These are phyloP conservation scores for Spea multiplicata DNA, from an alignment of 2,113 vertebrate genomes.

Conservation along the genomic window DNA sequence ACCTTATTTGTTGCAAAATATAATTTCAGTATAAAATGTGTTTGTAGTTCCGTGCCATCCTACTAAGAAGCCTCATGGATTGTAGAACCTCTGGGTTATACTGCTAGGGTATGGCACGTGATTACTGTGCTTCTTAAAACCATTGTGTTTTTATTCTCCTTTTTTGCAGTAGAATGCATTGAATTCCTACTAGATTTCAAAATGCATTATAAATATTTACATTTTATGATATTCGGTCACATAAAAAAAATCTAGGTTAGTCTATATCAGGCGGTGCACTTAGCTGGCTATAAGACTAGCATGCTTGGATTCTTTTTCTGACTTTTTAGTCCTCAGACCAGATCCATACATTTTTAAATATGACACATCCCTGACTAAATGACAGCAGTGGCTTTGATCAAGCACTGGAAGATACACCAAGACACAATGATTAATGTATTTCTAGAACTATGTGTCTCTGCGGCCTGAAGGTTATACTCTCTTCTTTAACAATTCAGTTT, in stretches of 20 bases:
- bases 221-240: background rate
- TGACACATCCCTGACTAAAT: slow-evolving; percentile 21
- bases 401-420: slow-evolving; percentile 11
- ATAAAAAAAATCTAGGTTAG: slow-evolving; percentile 24
- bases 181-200: too few species aligned
- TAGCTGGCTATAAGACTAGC: background rate
- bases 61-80: too few species aligned
- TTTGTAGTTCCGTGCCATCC: too few species aligned
- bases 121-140: too few species aligned
- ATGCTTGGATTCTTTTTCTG: slow-evolving; percentile 6
- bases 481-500: background rate
- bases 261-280: slow-evolving; percentile 1
- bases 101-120: too few species aligned
- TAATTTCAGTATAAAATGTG: too few species aligned
- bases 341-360: slow-evolving; percentile 17
- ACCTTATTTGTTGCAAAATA: too few species aligned
- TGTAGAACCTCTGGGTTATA: too few species aligned
- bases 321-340: background rate
- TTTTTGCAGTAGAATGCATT: too few species aligned
- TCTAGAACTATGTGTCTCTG: slow-evolving; percentile 3
- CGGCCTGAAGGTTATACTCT: slow-evolving; percentile 10
- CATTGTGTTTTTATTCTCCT: too few species aligned
- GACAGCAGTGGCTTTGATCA: slow-evolving; percentile 38
- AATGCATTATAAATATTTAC: too few species aligned
- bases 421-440: slow-evolving; percentile 35